Evolutionary conservation across 2,888 invertebrate genomes (phyloP), one percentile per base, ranked within the genome.

Genomic region (Eupithecia subumbrata): DNA sequence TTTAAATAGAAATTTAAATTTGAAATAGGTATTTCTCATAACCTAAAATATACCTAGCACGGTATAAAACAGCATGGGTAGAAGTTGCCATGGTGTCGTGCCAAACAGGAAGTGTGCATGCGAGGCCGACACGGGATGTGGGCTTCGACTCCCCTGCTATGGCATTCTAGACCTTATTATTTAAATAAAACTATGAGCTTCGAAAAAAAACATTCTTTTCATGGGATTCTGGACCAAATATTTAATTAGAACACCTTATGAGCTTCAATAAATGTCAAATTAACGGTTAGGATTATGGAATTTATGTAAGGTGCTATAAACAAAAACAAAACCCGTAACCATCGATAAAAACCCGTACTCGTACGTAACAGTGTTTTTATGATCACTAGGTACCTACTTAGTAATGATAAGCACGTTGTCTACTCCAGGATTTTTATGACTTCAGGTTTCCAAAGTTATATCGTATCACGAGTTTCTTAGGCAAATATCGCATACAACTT

Each of bases 61-160:
- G 79, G 81, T 82, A 87, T 85, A 88, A 87, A 85, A 82, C 84
- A 86, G 82, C 84, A 82, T 1, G 40, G 40, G 12, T 64, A 90
- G 89, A 86, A 92, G 91, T 87, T 91, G 94, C 89, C 94, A 83
- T 84, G 89, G 84, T 91, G 94, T 90, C 94, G 92, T 92, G 94
- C 94, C 94, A 94, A 94, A 94, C 93, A 92, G 94, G 94, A 94
- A 94, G 93, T 89, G 84, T 86, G 91, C 90, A 87, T 88, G 89
- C 90, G 89, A 92, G 89, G 88, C 89, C 88, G 88, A 84, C 84
- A 82, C 85, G 89, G 90, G 91, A 91, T 91, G 89, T 90, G 90
- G 86, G 92, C 90, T 92, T 92, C 92, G 91, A 93, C 89, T 90
- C 90, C 79, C 84, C 83, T 86, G 90, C 89, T 86, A 82, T 78